A percentile compares a stretch with the other conserved stretches of the same genome.
Evolutionary conservation across 2,113 vertebrate genomes (phyloP).

Genomic region (Lepus americanus): DNA sequence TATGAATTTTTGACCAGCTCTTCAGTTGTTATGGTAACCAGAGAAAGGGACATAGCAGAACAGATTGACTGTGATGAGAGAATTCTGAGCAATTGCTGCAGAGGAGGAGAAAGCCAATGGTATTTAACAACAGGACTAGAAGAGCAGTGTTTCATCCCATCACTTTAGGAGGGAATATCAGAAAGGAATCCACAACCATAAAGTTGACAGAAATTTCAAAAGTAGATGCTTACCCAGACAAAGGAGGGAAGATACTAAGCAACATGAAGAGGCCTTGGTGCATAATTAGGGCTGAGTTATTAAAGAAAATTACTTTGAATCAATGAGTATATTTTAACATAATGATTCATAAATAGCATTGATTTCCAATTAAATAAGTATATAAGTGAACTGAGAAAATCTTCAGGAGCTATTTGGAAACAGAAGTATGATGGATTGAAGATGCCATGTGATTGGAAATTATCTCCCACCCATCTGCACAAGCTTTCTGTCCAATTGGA

Average conservation of each 20-base stretch:
- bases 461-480: neutral
- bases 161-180: neutral
- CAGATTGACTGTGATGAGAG: conserved; percentile 57
- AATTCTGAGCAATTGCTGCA: conserved; percentile 50
- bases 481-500: neutral
- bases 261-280: neutral
- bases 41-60: conserved; percentile 39
- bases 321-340: neutral
- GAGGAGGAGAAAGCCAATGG: neutral
- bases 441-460: neutral
- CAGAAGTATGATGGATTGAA: neutral
- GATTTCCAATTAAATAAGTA: conserved; percentile 17
- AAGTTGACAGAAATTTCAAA: conserved; percentile 23
- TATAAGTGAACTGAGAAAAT: neutral
- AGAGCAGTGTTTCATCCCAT: neutral
- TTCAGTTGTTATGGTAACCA: conserved; percentile 66
- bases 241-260: neutral
- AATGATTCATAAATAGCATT: neutral
- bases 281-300: neutral
- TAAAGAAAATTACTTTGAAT: conserved; percentile 2
- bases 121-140: neutral
- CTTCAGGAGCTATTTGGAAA: neutral
- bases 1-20: conserved; percentile 69
- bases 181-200: neutral
- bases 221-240: neutral